These are phyloP conservation scores for Macrotrachela quadricornifera DNA, from an alignment of 1,140 invertebrate species.

Conservation along the genomic window DNA sequence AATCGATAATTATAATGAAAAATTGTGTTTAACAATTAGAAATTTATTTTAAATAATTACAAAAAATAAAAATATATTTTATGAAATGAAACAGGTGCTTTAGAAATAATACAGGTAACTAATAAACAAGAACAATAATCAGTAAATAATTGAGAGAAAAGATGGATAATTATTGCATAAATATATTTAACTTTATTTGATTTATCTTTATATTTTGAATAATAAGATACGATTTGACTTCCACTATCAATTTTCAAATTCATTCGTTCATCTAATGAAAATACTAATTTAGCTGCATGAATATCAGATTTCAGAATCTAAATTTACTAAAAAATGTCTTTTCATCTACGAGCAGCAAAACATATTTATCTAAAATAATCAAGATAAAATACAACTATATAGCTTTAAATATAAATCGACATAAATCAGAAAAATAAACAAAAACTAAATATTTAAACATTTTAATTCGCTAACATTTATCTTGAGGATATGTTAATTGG, in stretches of 20 bases:
- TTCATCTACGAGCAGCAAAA: too few relatives aligned
- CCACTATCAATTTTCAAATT: too few relatives aligned
- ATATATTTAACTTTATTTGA: constrained; percentile 88
- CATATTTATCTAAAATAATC: background rate
- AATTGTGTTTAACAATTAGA: constrained; percentile 40
- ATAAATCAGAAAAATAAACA: too few relatives aligned
- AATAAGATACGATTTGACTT: too few relatives aligned
- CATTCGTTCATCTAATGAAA: background rate
- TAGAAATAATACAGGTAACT: constrained; percentile 77
- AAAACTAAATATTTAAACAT: too few relatives aligned
- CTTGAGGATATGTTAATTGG: too few relatives aligned
- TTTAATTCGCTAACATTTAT: too few relatives aligned
- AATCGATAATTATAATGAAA: constrained; percentile 72
- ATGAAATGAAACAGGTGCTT: constrained; percentile 86
- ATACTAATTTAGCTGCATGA: constrained; percentile 6
- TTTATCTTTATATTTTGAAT: too few relatives aligned
- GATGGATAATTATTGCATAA: constrained; percentile 74
- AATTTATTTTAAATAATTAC: background rate
- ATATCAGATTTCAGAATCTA: constrained; percentile 11
- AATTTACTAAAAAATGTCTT: background rate
- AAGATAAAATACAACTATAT: too few relatives aligned
- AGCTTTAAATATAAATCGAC: too few relatives aligned
- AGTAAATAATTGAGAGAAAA: constrained; percentile 74
- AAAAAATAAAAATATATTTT: constrained; percentile 45
- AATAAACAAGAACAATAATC: constrained; percentile 84